Conservation (phyloP, 1,140 invertebrate genomes). For the Cardiocondyla obscurior region DNA sequence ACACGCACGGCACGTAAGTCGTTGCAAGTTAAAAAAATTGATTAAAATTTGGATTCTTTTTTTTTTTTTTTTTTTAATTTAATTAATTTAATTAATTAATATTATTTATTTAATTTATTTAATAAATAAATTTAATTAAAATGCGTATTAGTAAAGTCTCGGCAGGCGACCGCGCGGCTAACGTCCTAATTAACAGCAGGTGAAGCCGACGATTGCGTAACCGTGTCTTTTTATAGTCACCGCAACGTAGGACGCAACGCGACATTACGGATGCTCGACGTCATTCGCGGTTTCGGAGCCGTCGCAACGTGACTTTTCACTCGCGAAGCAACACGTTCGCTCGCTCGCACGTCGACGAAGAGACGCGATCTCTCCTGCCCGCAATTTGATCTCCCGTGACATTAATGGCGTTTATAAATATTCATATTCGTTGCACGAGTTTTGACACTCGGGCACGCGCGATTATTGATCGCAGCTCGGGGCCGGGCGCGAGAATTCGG, state of each 20-base stretch:
- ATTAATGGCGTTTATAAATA: not conserved
- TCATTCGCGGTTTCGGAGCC: conserved; percentile 20
- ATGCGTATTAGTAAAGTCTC: not conserved
- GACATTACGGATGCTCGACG: conserved; percentile 40
- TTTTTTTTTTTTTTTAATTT: too few species aligned
- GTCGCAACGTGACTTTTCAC: conserved; percentile 40
- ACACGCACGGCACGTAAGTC: not conserved
- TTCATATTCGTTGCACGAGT: not conserved
- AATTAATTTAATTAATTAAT: too few species aligned
- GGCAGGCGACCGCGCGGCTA: not conserved
- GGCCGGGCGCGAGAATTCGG: too few species aligned
- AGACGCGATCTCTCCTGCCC: not conserved
- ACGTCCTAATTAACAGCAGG: conserved; percentile 39
- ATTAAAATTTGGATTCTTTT: too few species aligned
- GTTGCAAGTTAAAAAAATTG: not conserved
- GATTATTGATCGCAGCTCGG: too few species aligned
- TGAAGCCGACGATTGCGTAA: conserved; percentile 44
- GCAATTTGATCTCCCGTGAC: not conserved
- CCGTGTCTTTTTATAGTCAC: conserved; percentile 58
- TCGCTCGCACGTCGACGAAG: not conserved
- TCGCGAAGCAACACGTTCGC: not conserved
- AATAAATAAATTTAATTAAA: not conserved
- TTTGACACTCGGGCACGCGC: not conserved
- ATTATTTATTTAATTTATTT: too few species aligned
- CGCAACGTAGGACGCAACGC: conserved; percentile 4